Base-by-base conservation (phyloP, 2,113 vertebrate species). In the Urocitellus parryii region DNA sequence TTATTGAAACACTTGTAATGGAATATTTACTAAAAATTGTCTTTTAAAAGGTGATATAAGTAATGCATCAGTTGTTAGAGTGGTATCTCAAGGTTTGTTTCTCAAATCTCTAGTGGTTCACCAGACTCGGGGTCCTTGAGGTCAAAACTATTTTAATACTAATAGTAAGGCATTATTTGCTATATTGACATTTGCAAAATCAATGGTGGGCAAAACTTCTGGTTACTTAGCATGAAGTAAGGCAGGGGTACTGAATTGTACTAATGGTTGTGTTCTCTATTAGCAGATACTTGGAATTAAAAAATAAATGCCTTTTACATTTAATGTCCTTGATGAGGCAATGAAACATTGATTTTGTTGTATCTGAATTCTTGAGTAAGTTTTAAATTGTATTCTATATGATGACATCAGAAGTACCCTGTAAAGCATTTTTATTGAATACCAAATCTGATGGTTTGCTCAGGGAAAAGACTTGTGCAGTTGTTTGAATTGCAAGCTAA, bases 1-100 rank as follows among this genome's bases (percentile, higher is more conserved):
- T 42, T 88, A 67, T 93, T 91, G 87, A 82, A 95, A 58, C 63
- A 65, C 65, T 81, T 81, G 72, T 42, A 88, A 42, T 61, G 65
- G 45, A 67, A 85, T 92, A 61, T 85, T 76, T 87, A 83, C 29
- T 90, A 48, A 95, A 87, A 68, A 65, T 48, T 84, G 32, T 32
- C 14, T 88, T 80, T 67, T 70, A 22, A 45, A 34, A 39, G 72
- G 37, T 73, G 34, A 24, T 87, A 39, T 12, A 93, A 42, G 12
- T 70, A 82, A n/a, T 72, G 7, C 13, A 72, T 80, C 67, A 80
- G 0, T 29, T 56, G 14, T 83, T 83, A 74, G 24, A 88, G 22
- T 88, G 65, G 61, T 82, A 34, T 94, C 51, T 92, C 45, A 94
- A 81, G 82, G 48, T 83, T 42, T 94, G n/a, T 74, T 88, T 95